These are phyloP conservation scores for Bradypodion ventrale DNA, from an alignment of 2,797 vertebrate species.

Conservation along the genomic window DNA sequence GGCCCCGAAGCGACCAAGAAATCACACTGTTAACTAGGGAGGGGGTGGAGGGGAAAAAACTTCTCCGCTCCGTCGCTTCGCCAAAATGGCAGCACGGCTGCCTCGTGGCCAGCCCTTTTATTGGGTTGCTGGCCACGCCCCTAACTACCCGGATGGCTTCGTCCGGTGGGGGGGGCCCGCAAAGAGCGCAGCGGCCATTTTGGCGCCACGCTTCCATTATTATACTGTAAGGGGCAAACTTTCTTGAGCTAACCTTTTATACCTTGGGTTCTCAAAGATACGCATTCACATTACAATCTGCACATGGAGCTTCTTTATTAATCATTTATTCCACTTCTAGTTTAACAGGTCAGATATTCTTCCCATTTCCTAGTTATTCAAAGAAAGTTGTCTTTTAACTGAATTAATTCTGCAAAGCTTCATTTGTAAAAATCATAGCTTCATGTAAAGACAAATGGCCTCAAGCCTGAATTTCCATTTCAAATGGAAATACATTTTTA, in stretches of 20 bases:
- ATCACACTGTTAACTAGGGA: too few species aligned
- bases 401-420: slow-evolving; percentile 58
- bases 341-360: slow-evolving; percentile 29
- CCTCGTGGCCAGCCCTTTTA: too few species aligned
- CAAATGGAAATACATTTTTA: slow-evolving; percentile 55
- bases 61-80: too few species aligned
- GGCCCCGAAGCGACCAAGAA: too few species aligned
- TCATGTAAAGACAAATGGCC: slow-evolving; percentile 58
- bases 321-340: slow-evolving; percentile 23
- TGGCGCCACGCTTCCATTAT: too few species aligned
- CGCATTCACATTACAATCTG: slow-evolving; percentile 23
- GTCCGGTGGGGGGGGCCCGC: too few species aligned
- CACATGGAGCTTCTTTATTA: slow-evolving; percentile 33
- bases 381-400: slow-evolving; percentile 47
- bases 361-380: slow-evolving; percentile 37
- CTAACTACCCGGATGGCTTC: too few species aligned
- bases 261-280: neutral
- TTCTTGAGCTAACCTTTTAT: neutral
- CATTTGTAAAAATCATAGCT: slow-evolving; percentile 41
- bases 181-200: too few species aligned
- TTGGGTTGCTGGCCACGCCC: too few species aligned
- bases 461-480: slow-evolving; percentile 58
- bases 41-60: too few species aligned
- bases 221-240: neutral
- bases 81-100: too few species aligned